phyloP scores from a whole-genome alignment of 2,888 invertebrate species.

The Panorpa germanica region DNA sequence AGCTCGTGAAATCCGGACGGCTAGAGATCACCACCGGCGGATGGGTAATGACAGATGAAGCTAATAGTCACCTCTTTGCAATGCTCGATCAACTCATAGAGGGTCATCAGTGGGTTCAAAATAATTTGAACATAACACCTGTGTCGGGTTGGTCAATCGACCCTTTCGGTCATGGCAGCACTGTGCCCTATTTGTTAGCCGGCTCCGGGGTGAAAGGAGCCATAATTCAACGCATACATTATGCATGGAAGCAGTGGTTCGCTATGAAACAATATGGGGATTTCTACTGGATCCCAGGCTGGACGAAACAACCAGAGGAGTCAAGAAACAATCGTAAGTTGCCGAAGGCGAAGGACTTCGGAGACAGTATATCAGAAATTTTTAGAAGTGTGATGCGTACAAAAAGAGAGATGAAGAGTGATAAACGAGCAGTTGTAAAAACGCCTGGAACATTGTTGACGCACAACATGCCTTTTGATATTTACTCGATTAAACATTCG shows the following conservation, averaged over 20 bases:
- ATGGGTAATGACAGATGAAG: conserved; percentile 86
- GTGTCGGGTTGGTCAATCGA: conserved; percentile 75
- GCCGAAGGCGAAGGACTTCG: too few species aligned
- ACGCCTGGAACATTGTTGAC: conserved; percentile 52
- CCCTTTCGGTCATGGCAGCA: conserved; percentile 81
- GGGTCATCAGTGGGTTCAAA: conserved; percentile 71
- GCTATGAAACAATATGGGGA: conserved; percentile 62
- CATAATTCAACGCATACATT: conserved; percentile 73
- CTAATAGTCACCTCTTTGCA: conserved; percentile 60
- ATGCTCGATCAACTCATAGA: conserved; percentile 72
- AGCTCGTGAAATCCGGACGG: conserved; percentile 53
- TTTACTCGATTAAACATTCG: conserved; percentile 78
- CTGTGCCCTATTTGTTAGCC: conserved; percentile 67
- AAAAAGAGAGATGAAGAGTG: too few species aligned
- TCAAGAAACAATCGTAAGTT: too few species aligned
- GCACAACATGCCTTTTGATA: conserved; percentile 79
- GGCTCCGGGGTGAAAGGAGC: conserved; percentile 61
- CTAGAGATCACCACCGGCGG: conserved; percentile 73
- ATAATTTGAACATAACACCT: conserved; percentile 51
- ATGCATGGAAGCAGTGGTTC: conserved; percentile 80
- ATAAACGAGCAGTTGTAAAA: too few species aligned
- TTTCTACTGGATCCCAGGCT: conserved; percentile 70
- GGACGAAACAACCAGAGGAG: too few species aligned
- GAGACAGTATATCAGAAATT: too few species aligned
- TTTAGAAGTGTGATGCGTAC: too few species aligned